phyloP scores from a whole-genome alignment of 2,888 invertebrate genomes.

The Cordilura impudica region DNA sequence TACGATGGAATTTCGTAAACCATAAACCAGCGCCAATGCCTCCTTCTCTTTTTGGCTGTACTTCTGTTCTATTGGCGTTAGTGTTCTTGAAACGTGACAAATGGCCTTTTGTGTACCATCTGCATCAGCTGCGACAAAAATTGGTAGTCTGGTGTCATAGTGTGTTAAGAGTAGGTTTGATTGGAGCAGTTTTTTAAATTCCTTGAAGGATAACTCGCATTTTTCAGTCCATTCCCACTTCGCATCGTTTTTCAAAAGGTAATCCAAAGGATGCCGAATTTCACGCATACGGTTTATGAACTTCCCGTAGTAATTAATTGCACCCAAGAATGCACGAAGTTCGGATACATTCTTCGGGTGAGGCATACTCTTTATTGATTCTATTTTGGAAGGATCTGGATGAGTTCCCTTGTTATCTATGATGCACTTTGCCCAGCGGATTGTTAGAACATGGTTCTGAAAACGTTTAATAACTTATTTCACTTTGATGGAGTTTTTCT shows the following conservation, averaged over 20 bases:
- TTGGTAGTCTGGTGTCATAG: slow-evolving; percentile 4
- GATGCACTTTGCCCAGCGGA: slow-evolving; percentile 26
- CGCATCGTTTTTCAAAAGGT: slow-evolving; percentile 17
- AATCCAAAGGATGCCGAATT: slow-evolving; percentile 21
- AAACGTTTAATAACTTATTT: slow-evolving; percentile 18
- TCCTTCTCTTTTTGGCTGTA: slow-evolving; percentile 68
- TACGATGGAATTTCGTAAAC: slow-evolving; percentile 20
- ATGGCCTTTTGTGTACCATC: slow-evolving; percentile 2
- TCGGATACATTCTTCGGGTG: slow-evolving; percentile 29
- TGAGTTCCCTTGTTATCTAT: slow-evolving; percentile 21
- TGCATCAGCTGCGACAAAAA: slow-evolving; percentile 19
- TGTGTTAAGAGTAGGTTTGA: slow-evolving; percentile 9
- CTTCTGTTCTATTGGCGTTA: slow-evolving; percentile 18
- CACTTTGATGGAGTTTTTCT: background rate
- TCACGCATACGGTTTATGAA: slow-evolving; percentile 16
- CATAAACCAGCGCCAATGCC: slow-evolving; percentile 16
- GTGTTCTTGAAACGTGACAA: slow-evolving; percentile 29
- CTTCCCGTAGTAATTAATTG: slow-evolving; percentile 28
- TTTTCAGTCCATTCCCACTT: slow-evolving; percentile 10
- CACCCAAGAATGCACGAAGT: slow-evolving; percentile 12
- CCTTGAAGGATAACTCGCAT: background rate
- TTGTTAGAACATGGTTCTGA: slow-evolving; percentile 6
- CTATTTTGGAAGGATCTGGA: slow-evolving; percentile 25
- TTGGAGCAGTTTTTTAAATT: slow-evolving; percentile 16
- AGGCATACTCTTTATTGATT: slow-evolving; percentile 27